phyloP scores from a whole-genome alignment of 2,797 vertebrate genomes.

The Eospalax fontanierii region DNA sequence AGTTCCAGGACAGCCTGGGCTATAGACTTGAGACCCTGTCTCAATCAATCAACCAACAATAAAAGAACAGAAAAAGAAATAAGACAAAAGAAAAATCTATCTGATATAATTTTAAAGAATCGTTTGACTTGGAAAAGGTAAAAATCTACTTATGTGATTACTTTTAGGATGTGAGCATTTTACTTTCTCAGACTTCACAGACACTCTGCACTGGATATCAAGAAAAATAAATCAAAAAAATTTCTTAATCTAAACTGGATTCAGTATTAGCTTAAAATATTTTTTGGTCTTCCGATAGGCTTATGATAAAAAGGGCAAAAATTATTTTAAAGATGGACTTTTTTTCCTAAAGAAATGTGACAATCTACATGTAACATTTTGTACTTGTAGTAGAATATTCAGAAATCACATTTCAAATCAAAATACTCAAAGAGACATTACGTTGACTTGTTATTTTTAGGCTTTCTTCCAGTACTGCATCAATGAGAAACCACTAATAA shows the following conservation, averaged over 20 bases:
- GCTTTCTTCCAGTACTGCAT: background rate
- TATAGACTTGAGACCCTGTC: background rate
- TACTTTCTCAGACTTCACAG: background rate
- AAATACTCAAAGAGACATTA: background rate
- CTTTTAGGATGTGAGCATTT: background rate
- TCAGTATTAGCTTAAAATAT: conserved; percentile 29
- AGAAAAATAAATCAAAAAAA: too few relatives aligned
- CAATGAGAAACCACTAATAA: conserved; percentile 8
- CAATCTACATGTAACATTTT: conserved; percentile 32
- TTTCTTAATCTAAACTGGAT: conserved; percentile 43
- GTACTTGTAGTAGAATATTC: background rate
- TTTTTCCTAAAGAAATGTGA: conserved; percentile 44
- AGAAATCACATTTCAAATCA: conserved; percentile 33
- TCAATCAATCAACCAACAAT: background rate
- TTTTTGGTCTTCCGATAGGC: background rate
- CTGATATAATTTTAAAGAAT: background rate
- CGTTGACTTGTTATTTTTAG: background rate
- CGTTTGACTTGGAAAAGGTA: background rate
- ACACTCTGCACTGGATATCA: background rate
- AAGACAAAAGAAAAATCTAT: background rate
- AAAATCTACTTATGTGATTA: background rate
- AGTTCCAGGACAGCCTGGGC: too few relatives aligned
- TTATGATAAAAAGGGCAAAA: conserved; percentile 43
- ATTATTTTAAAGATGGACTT: conserved; percentile 32
- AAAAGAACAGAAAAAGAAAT: background rate